phyloP scores from a whole-genome alignment of 2,113 vertebrate species.

The Isurus oxyrinchus region DNA sequence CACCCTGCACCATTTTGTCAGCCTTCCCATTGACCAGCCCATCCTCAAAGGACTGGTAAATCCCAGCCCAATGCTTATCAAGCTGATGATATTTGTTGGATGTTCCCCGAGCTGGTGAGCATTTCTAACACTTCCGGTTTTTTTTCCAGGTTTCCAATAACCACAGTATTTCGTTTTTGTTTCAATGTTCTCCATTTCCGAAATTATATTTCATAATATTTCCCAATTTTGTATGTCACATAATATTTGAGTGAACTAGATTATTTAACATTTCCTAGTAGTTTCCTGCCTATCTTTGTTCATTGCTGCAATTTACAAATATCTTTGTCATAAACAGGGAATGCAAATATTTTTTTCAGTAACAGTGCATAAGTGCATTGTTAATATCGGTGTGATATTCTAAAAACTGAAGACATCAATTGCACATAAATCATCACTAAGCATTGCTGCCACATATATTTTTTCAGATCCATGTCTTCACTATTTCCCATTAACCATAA shows the following conservation, averaged over 20 bases:
- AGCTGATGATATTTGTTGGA: neutral
- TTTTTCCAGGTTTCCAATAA: no score
- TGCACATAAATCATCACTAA: conserved; percentile 68
- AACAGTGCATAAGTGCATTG: neutral
- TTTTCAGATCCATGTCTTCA: conserved; percentile 75
- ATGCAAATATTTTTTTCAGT: neutral
- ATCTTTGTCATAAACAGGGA: neutral
- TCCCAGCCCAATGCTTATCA: neutral
- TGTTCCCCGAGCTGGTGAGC: neutral
- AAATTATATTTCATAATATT: neutral
- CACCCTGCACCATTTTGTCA: no score
- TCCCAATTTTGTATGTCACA: neutral
- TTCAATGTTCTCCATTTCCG: neutral
- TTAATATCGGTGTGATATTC: neutral
- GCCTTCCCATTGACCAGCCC: no score
- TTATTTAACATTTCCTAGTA: neutral
- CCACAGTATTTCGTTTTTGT: neutral
- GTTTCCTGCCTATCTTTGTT: neutral
- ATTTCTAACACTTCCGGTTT: neutral
- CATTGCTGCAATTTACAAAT: neutral
- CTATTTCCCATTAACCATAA: conserved; percentile 89
- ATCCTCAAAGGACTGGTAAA: no score
- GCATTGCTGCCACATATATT: conserved; percentile 64
- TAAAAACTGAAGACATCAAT: conserved; percentile 64
- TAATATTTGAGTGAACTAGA: neutral